Base-by-base conservation (phyloP, 2,888 invertebrate species). In the Epirrhoe alternata region DNA sequence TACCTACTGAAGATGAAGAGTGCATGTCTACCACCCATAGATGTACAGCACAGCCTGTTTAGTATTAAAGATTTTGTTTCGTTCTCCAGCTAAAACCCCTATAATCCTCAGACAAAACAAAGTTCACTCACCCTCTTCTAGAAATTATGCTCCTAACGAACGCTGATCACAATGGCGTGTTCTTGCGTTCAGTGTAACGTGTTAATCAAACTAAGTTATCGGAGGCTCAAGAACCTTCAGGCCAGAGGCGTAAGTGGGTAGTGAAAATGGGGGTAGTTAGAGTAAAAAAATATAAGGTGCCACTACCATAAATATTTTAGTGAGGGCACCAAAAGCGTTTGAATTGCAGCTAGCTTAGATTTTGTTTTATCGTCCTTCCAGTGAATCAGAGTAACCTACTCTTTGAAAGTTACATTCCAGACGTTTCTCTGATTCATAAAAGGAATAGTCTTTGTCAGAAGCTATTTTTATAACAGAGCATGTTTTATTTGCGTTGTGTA, bases 201-300 rank as follows among this genome's bases (percentile, higher is more conserved):
- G 84, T 85, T 86, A 86, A 86, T 85, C 83, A 79, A 76, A 75
- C 75, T 75, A 73, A 76, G 74, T 80, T 79, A 77, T 84, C 81
- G 79, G 76, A 75, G 80, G 77, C 50, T 50, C 24, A 31, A 59
- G 58, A 58, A 14, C 49, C 56, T 49, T 10, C 8, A 7, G 38
- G 17, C 38, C 61, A 66, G 65, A 12, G 38, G 4, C 16, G 56
- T 49, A 51, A 14, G 35, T 30, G 17, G 24, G 14, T 16, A 0
- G 16, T 17, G 12, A 24, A 8, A n/a, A 38, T 17, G 6, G 35
- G 53, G 53, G 38, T 42, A 42, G 38, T 12, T 12, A 42, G 4
- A 10, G 4, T 38, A 1, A 42, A 42, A 12, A 35, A 35, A 12
- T 42, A 12, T 42, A 5, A 42, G 2, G 12, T 4, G 35, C 3